Evolutionary conservation across 2,888 invertebrate species (phyloP).

Genomic region (Cheiracanthium punctorium): DNA sequence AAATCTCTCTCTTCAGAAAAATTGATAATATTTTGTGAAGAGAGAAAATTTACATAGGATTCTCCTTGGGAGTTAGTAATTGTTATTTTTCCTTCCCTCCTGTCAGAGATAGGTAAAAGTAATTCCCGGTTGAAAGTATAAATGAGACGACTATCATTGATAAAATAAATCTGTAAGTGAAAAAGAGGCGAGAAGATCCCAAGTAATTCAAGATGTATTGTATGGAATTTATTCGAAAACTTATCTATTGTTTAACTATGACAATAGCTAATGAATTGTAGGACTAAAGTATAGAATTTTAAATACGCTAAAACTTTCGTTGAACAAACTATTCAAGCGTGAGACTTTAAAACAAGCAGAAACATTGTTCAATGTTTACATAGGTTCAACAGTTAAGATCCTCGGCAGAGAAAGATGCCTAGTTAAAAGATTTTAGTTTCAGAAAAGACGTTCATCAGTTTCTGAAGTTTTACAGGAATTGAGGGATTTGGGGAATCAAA

Average conservation of each 20-base stretch:
- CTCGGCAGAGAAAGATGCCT: neutral
- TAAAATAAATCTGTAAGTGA: too few relatives aligned
- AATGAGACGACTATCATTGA: too few relatives aligned
- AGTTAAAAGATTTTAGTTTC: constrained; percentile 4
- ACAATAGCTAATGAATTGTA: neutral
- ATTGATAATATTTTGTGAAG: too few relatives aligned
- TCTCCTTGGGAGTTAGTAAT: too few relatives aligned
- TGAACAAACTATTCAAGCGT: neutral
- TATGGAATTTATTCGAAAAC: neutral
- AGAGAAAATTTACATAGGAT: too few relatives aligned
- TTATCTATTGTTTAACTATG: neutral
- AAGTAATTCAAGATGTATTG: too few relatives aligned
- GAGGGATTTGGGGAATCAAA: constrained; percentile 5
- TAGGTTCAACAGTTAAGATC: neutral
- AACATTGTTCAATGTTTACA: neutral
- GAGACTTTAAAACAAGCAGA: neutral
- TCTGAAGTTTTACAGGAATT: constrained; percentile 13
- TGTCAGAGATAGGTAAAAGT: too few relatives aligned
- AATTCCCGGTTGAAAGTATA: too few relatives aligned
- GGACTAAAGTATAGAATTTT: neutral
- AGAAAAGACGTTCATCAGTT: constrained; percentile 4
- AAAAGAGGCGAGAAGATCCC: too few relatives aligned
- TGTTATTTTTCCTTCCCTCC: too few relatives aligned
- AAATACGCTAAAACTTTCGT: neutral
- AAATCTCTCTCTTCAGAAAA: too few relatives aligned